Conservation (phyloP, 2,888 invertebrate species). For the Netelia fuscicornis region DNA sequence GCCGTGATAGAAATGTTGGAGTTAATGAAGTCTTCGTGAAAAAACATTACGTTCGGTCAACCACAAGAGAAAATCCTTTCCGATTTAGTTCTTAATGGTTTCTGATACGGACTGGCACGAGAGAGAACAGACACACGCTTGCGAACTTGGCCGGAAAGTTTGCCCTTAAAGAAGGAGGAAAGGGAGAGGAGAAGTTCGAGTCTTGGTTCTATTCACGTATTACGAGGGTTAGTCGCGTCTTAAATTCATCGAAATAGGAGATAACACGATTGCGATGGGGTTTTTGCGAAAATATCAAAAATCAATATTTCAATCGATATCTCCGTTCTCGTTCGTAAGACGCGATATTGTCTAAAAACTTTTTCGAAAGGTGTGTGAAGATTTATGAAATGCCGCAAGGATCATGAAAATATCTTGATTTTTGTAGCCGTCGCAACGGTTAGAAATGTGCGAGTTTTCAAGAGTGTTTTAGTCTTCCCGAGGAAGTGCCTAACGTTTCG, state of each 20-base stretch:
- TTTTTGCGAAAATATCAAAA: slow-evolving; percentile 29
- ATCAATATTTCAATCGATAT: no score
- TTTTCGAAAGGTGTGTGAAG: no score
- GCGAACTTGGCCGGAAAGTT: slow-evolving; percentile 33
- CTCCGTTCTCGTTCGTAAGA: no score
- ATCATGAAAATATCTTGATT: no score
- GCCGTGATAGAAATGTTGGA: background rate
- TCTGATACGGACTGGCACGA: slow-evolving; percentile 61
- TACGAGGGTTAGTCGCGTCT: slow-evolving; percentile 39
- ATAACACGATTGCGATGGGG: slow-evolving; percentile 12
- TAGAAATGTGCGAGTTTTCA: no score
- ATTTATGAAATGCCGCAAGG: no score
- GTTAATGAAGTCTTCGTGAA: background rate
- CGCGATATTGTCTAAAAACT: no score
- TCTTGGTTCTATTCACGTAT: slow-evolving; percentile 21
- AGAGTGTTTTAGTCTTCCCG: no score
- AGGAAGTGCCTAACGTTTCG: no score
- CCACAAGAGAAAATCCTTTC: slow-evolving; percentile 19
- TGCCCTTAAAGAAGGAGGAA: background rate
- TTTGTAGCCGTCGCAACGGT: no score
- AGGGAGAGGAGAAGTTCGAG: slow-evolving; percentile 21
- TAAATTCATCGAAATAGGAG: background rate
- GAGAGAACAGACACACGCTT: slow-evolving; percentile 1
- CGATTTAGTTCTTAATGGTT: slow-evolving; percentile 62
- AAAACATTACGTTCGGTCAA: slow-evolving; percentile 19